phyloP scores from a whole-genome alignment of 2,888 invertebrate genomes.

The Noctua janthe region DNA sequence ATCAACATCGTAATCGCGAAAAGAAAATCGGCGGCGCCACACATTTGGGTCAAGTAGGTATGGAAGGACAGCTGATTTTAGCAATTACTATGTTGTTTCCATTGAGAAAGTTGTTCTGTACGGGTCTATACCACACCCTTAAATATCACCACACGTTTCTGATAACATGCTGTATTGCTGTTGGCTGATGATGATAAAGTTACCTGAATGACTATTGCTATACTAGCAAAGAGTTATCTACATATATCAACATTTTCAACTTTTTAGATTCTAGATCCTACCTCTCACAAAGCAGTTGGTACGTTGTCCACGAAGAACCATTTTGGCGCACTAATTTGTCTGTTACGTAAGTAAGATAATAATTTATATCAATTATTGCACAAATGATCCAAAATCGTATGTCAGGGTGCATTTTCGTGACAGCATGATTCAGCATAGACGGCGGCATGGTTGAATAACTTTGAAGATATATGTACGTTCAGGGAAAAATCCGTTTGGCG shows the following conservation, averaged over 20 bases:
- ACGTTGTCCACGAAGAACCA: constrained; percentile 71
- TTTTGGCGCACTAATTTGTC: constrained; percentile 81
- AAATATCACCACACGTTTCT: background rate
- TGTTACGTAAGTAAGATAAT: constrained; percentile 77
- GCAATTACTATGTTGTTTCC: background rate
- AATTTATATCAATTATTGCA: background rate
- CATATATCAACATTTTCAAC: background rate
- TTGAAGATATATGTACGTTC: background rate
- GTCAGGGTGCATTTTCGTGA: background rate
- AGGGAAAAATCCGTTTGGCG: background rate
- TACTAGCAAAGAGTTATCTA: background rate
- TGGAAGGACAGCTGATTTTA: background rate
- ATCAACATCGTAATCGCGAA: background rate
- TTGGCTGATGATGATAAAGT: background rate
- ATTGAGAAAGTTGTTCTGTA: background rate
- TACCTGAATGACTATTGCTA: background rate
- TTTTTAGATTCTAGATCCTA: constrained; percentile 77
- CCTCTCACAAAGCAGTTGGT: constrained; percentile 70
- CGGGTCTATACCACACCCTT: no score
- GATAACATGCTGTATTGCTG: background rate
- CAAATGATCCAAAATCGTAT: background rate
- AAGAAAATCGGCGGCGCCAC: background rate
- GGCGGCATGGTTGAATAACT: background rate
- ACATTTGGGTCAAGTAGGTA: background rate
- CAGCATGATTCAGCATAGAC: background rate